Evolutionary conservation across 1,140 invertebrate species (phyloP).

Genomic region (Diprion similis): DNA sequence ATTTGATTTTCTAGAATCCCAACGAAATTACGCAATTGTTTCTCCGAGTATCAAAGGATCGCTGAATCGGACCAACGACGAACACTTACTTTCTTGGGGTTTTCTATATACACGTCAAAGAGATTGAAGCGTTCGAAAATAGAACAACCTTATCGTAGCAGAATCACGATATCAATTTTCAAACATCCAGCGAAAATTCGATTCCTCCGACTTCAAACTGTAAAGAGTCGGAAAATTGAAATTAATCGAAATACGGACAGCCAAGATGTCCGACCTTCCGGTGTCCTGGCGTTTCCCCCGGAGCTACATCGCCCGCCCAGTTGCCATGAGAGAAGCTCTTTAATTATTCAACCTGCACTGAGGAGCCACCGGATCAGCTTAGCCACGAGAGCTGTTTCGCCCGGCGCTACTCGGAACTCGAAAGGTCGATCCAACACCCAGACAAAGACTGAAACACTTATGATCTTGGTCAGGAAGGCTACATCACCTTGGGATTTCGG

Average conservation of each 20-base stretch:
- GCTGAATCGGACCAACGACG: too few relatives aligned
- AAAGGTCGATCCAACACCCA: background rate
- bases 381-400: background rate
- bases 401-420: background rate
- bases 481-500: background rate
- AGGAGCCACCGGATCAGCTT: background rate
- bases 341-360: slow-evolving; percentile 3
- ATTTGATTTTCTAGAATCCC: too few relatives aligned
- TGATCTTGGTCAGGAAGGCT: background rate
- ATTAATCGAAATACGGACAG: too few relatives aligned
- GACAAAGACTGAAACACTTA: background rate
- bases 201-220: too few relatives aligned
- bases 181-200: too few relatives aligned
- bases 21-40: too few relatives aligned
- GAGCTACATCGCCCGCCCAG: background rate
- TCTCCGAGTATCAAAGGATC: too few relatives aligned
- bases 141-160: too few relatives aligned
- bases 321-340: background rate
- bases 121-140: too few relatives aligned
- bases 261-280: background rate
- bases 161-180: too few relatives aligned
- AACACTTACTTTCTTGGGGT: too few relatives aligned
- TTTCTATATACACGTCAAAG: too few relatives aligned
- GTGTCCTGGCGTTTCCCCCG: background rate
- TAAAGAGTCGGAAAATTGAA: background rate